These are phyloP conservation scores for Magallana nippona DNA, from an alignment of 2,888 invertebrate genomes.

Conservation along the genomic window DNA sequence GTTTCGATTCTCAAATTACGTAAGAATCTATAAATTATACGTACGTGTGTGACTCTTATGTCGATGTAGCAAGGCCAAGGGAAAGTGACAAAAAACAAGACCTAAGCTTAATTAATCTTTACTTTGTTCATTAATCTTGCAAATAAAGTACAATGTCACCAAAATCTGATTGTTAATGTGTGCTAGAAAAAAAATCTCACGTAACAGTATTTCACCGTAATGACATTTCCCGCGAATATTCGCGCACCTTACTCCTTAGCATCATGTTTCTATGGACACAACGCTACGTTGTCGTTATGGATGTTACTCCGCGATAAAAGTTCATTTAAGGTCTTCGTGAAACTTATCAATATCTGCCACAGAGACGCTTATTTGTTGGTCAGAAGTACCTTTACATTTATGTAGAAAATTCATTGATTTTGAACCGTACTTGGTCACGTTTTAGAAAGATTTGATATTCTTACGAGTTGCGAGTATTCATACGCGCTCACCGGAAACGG, in stretches of 20 bases:
- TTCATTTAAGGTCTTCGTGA: background rate
- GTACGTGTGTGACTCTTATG: too few relatives aligned
- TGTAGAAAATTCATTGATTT: background rate
- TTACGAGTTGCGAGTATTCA: slow-evolving; percentile 34
- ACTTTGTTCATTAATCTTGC: too few relatives aligned
- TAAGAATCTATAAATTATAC: too few relatives aligned
- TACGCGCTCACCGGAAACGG: slow-evolving; percentile 44
- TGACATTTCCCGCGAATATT: slow-evolving; percentile 15
- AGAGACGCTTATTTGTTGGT: background rate
- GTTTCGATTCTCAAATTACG: too few relatives aligned
- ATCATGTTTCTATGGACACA: slow-evolving; percentile 58
- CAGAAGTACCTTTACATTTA: background rate
- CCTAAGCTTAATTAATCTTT: too few relatives aligned
- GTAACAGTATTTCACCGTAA: background rate
- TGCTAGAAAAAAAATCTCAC: too few relatives aligned
- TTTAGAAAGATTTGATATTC: background rate
- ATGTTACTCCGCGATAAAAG: slow-evolving; percentile 53
- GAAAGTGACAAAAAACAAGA: too few relatives aligned
- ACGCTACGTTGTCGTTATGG: slow-evolving; percentile 41
- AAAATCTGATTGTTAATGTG: too few relatives aligned
- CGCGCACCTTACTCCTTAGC: slow-evolving; percentile 49
- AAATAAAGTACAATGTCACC: too few relatives aligned
- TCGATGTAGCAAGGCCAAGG: too few relatives aligned
- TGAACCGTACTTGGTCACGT: background rate
- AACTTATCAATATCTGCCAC: background rate